A percentile compares a stretch with the other conserved stretches of the same genome.
These are phyloP conservation scores for Neodiprion fabricii DNA, from an alignment of 1,140 invertebrate genomes.

Conservation along the genomic window DNA sequence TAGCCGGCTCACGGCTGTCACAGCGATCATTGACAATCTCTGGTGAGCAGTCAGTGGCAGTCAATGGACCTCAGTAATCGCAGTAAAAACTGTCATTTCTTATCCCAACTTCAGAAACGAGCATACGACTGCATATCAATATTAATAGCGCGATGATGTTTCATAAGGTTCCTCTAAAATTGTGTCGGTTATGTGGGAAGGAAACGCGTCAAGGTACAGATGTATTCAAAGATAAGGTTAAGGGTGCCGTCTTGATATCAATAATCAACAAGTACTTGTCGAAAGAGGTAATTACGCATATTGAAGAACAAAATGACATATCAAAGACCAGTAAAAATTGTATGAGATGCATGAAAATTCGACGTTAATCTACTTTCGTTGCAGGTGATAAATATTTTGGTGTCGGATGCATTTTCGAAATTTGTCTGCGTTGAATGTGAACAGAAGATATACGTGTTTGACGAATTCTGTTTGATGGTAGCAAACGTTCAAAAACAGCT, in stretches of 20 bases:
- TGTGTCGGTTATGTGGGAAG: conserved; percentile 55
- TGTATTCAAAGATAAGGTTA: conserved; percentile 52
- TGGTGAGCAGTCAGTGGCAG: too few species aligned
- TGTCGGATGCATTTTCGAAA: conserved; percentile 48
- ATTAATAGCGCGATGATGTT: conserved; percentile 42
- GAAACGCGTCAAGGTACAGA: conserved; percentile 52
- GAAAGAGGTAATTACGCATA: conserved; percentile 44
- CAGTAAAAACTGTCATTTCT: too few species aligned
- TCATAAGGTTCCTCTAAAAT: conserved; percentile 45
- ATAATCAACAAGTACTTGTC: conserved; percentile 56
- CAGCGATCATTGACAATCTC: too few species aligned
- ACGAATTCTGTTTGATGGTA: conserved; percentile 56
- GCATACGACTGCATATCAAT: too few species aligned
- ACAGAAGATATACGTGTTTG: conserved; percentile 50
- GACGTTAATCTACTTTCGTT: conserved; percentile 17
- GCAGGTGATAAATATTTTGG: conserved; percentile 52
- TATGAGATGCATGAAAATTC: neutral
- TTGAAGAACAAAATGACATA: neutral
- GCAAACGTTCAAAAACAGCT: conserved; percentile 54
- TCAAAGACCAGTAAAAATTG: neutral
- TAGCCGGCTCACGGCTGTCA: too few species aligned
- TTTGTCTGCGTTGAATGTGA: conserved; percentile 55
- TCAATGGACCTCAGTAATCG: too few species aligned
- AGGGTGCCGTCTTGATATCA: conserved; percentile 48
- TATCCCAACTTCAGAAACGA: too few species aligned